These are phyloP conservation scores for Ovis canadensis DNA, from an alignment of 2,113 vertebrate genomes.

Conservation along the genomic window DNA sequence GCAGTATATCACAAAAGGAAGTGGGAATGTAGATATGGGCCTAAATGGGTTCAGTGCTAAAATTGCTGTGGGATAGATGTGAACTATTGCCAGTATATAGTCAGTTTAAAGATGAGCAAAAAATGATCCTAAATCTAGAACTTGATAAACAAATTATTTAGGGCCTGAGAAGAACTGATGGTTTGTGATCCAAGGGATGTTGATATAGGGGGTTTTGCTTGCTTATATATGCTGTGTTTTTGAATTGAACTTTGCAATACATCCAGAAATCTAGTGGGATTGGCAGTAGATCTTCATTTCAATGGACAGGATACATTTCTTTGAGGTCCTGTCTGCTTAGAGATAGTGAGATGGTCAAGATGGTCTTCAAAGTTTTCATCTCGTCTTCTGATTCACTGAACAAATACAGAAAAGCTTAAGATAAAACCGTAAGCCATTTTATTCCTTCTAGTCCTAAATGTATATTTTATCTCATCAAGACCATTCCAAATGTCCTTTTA, in stretches of 20 bases:
- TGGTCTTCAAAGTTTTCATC: not conserved
- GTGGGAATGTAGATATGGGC: not conserved
- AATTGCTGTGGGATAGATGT: not conserved
- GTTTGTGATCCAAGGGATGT: not conserved
- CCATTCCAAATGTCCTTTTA: not conserved
- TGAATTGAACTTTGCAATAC: not conserved
- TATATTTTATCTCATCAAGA: not conserved
- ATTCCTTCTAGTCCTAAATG: not conserved
- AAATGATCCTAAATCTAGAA: not conserved
- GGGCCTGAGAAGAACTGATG: not conserved
- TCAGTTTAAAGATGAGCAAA: not conserved
- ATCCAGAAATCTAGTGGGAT: not conserved
- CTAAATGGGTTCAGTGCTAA: constrained; percentile 31
- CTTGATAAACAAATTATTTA: constrained; percentile 2
- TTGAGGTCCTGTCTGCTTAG: not conserved
- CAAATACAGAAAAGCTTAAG: not conserved
- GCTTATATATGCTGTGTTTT: not conserved
- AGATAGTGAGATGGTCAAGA: not conserved
- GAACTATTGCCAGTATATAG: not conserved
- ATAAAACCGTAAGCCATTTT: not conserved
- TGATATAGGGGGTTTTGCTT: not conserved
- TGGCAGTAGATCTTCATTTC: not conserved
- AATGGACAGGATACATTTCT: not conserved
- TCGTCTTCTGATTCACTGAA: not conserved
- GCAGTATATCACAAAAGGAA: constrained; percentile 62